Conservation (phyloP, 1,140 invertebrate genomes). For the Zaprionus capensis region DNA sequence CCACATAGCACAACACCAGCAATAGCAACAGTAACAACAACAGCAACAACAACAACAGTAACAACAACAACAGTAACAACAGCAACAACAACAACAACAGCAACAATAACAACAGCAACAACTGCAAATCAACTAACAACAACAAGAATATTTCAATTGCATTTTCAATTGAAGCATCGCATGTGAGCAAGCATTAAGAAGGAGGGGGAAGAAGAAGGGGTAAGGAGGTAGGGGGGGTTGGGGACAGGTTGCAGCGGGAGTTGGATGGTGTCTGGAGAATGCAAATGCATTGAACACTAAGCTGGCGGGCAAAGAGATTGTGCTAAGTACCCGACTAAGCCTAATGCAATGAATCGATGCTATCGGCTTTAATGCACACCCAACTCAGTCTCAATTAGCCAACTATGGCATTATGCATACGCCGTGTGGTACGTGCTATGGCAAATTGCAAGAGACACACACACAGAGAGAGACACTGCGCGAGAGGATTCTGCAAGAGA, state of each 20-base stretch:
- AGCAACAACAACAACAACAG: conserved; percentile 1
- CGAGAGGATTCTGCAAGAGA: no score
- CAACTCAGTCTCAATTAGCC: conserved; percentile 2
- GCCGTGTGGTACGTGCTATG: not conserved
- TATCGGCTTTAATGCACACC: conserved; percentile 1
- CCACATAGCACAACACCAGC: conserved; percentile 56
- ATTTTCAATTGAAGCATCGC: conserved; percentile 31
- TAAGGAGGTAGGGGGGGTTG: not conserved
- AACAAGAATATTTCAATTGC: conserved; percentile 22
- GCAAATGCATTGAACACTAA: conserved; percentile 70
- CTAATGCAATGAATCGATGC: conserved; percentile 18
- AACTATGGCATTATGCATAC: conserved; percentile 1
- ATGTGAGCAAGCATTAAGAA: conserved; percentile 19
- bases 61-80: conserved; percentile 11
- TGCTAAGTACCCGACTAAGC: conserved; percentile 9
- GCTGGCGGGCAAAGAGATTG: conserved; percentile 35
- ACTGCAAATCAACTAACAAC: conserved; percentile 16
- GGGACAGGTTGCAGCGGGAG: no score
- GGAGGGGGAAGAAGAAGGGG: not conserved
- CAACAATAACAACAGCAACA: conserved; percentile 10
- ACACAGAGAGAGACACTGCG: no score
- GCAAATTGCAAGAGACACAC: not conserved
- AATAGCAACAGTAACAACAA: conserved; percentile 6
- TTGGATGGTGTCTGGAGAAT: conserved; percentile 30
- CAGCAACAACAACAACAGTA: conserved; percentile 3